Evolutionary conservation across 2,113 vertebrate species (phyloP).

Genomic region (Triplophysa dalaica): DNA sequence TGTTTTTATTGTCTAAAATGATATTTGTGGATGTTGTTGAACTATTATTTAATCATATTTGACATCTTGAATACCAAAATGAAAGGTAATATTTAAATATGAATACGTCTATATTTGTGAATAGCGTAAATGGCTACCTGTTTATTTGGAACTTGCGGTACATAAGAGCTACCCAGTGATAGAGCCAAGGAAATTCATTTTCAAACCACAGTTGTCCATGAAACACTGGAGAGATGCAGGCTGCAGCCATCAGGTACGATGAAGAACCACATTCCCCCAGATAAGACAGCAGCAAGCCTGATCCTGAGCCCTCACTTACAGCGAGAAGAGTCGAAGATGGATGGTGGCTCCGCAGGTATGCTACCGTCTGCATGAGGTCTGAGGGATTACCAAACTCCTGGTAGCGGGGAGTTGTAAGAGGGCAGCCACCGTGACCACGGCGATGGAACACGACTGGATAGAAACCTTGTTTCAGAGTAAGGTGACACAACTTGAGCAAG

Average conservation of each 20-base stretch:
- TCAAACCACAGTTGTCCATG: slow-evolving; percentile 85
- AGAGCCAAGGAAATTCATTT: slow-evolving; percentile 71
- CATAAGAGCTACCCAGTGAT: slow-evolving; percentile 76
- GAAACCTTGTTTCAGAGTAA: slow-evolving; percentile 77
- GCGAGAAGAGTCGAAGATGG: slow-evolving; percentile 75
- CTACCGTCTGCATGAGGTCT: slow-evolving; percentile 80
- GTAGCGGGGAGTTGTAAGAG: slow-evolving; percentile 72
- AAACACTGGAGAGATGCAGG: slow-evolving; percentile 86
- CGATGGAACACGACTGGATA: slow-evolving; percentile 79
- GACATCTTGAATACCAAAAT: too few relatives aligned
- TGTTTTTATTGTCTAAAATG: too few relatives aligned
- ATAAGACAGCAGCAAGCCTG: slow-evolving; percentile 83
- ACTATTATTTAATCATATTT: too few relatives aligned
- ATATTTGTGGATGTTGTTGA: too few relatives aligned
- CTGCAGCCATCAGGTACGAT: slow-evolving; percentile 77
- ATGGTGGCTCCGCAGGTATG: slow-evolving; percentile 78
- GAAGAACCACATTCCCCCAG: slow-evolving; percentile 86
- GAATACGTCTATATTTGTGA: too few relatives aligned
- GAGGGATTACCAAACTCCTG: slow-evolving; percentile 81
- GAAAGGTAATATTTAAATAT: too few relatives aligned
- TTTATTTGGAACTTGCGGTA: slow-evolving; percentile 79
- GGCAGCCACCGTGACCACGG: slow-evolving; percentile 76
- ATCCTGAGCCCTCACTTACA: slow-evolving; percentile 85
- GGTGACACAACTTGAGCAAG: slow-evolving; percentile 73
- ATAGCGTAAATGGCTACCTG: slow-evolving; percentile 70